A percentile compares a stretch with the other conserved stretches of the same genome.
Conservation (phyloP, 2,797 vertebrate species). For the Peromyscus melanophrys region DNA sequence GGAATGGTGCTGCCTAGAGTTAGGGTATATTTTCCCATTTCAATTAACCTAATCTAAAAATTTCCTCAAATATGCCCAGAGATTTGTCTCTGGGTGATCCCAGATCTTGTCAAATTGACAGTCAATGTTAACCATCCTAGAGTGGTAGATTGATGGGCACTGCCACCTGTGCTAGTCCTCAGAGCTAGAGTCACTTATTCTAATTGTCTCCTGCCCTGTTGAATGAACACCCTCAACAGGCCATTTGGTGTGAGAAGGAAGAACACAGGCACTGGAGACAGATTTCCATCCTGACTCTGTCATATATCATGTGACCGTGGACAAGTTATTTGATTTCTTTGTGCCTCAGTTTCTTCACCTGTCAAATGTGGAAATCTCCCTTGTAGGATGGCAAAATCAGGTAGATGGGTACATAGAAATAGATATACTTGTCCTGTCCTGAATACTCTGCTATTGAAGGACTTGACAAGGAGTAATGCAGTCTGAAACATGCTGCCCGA, state of each 20-base stretch:
- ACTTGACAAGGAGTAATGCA: neutral
- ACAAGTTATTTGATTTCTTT: neutral
- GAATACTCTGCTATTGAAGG: conserved; percentile 2
- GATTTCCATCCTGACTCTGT: neutral
- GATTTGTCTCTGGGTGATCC: neutral
- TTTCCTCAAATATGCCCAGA: neutral
- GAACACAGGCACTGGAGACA: neutral
- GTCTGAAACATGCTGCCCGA: neutral
- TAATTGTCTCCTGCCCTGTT: neutral
- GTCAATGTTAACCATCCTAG: neutral
- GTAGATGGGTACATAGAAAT: neutral
- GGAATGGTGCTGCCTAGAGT: neutral
- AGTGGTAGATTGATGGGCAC: neutral
- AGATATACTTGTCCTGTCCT: neutral
- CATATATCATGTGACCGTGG: neutral
- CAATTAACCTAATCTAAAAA: neutral
- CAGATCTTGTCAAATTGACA: neutral
- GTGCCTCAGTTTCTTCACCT: conserved; percentile 40
- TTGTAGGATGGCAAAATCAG: conserved; percentile 10
- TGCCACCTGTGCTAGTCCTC: neutral
- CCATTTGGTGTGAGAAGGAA: neutral
- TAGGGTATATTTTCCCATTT: neutral
- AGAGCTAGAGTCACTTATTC: neutral
- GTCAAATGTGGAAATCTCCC: neutral
- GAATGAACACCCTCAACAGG: neutral